These are phyloP conservation scores for Drosophila meridiana DNA, from an alignment of 2,888 invertebrate species.

Conservation along the genomic window DNA sequence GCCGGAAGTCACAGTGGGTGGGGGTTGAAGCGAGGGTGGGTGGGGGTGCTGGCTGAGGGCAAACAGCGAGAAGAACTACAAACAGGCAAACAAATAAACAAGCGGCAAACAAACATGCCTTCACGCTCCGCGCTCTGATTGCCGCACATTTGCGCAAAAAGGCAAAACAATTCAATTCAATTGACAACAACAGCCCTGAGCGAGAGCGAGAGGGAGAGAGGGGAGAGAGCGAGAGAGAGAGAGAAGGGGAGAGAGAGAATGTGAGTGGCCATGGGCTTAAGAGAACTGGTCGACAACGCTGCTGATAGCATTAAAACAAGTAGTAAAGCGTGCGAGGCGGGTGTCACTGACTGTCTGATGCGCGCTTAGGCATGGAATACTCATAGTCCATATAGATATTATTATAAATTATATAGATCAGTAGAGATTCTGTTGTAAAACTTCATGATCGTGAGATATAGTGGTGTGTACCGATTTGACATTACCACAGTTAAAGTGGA, in stretches of 20 bases:
- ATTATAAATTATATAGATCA: too few species aligned
- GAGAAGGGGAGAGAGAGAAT: background rate
- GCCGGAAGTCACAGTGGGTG: conserved; percentile 49
- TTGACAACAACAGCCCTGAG: conserved; percentile 63
- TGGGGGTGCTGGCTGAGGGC: conserved; percentile 41
- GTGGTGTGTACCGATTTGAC: too few species aligned
- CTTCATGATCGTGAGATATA: too few species aligned
- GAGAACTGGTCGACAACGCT: conserved; percentile 53
- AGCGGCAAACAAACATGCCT: conserved; percentile 59
- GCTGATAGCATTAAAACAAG: conserved; percentile 66
- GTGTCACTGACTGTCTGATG: background rate
- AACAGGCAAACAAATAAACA: conserved; percentile 66
- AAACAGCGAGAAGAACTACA: conserved; percentile 50
- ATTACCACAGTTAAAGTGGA: too few species aligned
- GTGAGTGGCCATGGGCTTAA: conserved; percentile 18
- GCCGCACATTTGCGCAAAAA: conserved; percentile 78
- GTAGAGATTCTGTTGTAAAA: too few species aligned
- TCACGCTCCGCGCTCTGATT: conserved; percentile 63
- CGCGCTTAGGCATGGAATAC: background rate
- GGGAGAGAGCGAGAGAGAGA: background rate
- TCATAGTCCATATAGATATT: too few species aligned
- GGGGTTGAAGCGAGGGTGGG: conserved; percentile 43
- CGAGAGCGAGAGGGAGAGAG: conserved; percentile 7
- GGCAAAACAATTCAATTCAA: conserved; percentile 77
- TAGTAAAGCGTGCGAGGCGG: background rate